A percentile compares a stretch with the other conserved stretches of the same genome.
phyloP scores from a whole-genome alignment of 2,113 vertebrate species.

The Sminthopsis crassicaudata region DNA sequence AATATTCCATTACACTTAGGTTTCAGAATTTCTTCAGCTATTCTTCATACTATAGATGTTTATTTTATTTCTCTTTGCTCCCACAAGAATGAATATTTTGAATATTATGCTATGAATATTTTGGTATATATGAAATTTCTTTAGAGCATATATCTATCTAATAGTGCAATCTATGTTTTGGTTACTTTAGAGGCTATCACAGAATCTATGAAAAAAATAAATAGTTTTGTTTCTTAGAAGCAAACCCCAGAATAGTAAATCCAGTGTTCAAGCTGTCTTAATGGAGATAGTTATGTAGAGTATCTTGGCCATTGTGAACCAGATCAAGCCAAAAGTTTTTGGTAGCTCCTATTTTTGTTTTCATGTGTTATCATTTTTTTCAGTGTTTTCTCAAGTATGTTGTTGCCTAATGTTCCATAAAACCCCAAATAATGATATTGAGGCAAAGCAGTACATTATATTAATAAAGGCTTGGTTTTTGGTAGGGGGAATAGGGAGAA shows the following conservation, averaged over 20 bases:
- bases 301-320: not conserved
- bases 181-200: not conserved
- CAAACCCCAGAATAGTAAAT: not conserved
- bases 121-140: not conserved
- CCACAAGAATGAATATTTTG: not conserved
- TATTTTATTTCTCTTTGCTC: not conserved
- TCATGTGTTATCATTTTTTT: not conserved
- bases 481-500: not conserved
- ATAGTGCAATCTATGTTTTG: not conserved
- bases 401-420: not conserved
- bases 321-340: not conserved
- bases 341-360: not conserved
- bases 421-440: not conserved
- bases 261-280: not conserved
- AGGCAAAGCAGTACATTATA: not conserved
- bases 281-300: not conserved
- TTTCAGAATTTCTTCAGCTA: conserved; percentile 3
- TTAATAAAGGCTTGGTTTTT: not conserved
- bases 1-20: not conserved
- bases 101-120: not conserved
- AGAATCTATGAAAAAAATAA: not conserved
- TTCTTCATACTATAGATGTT: not conserved
- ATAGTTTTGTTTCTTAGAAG: not conserved
- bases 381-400: not conserved
- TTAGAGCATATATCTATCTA: not conserved